These are phyloP conservation scores for Pemphigus obesinymphae DNA, from an alignment of 1,140 invertebrate genomes.

Conservation along the genomic window DNA sequence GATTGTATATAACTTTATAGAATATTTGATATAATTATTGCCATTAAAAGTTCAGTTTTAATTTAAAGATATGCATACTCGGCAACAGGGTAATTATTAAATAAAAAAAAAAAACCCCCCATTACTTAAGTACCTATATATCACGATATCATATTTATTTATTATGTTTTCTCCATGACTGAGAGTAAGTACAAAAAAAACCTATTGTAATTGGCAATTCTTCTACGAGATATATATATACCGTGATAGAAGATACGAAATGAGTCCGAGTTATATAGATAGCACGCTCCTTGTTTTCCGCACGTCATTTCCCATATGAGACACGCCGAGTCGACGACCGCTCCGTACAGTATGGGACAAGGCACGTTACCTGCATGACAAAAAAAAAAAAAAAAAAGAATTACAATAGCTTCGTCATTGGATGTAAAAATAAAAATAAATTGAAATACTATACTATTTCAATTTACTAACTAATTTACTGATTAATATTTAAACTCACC, in stretches of 20 bases:
- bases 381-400: background rate
- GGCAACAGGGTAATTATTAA: too few relatives aligned
- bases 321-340: conserved; percentile 86
- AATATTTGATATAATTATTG: too few relatives aligned
- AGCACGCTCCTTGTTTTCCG: conserved; percentile 73
- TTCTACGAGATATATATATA: conserved; percentile 50
- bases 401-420: background rate
- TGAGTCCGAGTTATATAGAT: conserved; percentile 75
- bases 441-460: too few relatives aligned
- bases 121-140: too few relatives aligned
- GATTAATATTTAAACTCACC: conserved; percentile 64
- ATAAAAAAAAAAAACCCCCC: too few relatives aligned
- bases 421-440: background rate
- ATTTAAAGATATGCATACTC: too few relatives aligned
- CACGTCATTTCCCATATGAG: conserved; percentile 79
- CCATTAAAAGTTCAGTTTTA: too few relatives aligned
- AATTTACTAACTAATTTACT: too few relatives aligned
- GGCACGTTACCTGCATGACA: conserved; percentile 69
- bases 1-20: too few relatives aligned
- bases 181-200: background rate
- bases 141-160: too few relatives aligned
- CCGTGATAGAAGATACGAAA: conserved; percentile 83
- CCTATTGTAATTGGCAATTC: background rate
- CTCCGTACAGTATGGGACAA: conserved; percentile 87
- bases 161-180: too few relatives aligned